These are phyloP conservation scores for Thyatira batis DNA, from an alignment of 2,888 invertebrate species.

Conservation along the genomic window DNA sequence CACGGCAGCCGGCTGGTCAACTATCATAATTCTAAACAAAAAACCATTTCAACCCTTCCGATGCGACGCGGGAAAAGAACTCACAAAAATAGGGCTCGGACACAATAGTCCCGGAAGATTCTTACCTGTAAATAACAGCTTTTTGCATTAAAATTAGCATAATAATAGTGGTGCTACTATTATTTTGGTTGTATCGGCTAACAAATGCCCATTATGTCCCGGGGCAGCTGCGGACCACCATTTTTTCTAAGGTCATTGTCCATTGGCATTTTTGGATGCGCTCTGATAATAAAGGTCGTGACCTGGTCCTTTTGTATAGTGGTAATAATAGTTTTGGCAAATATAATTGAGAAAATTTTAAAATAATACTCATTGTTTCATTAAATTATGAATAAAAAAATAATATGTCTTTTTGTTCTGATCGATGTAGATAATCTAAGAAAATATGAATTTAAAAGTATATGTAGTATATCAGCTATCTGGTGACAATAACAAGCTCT, in stretches of 20 bases:
- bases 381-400: too few species aligned
- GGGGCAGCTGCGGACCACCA: slow-evolving; percentile 69
- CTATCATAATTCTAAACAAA: slow-evolving; percentile 26
- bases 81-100: slow-evolving; percentile 57
- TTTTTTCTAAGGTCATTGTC: slow-evolving; percentile 68
- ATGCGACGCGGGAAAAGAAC: slow-evolving; percentile 34
- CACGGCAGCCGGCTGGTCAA: slow-evolving; percentile 57
- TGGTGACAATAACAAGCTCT: too few species aligned
- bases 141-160: slow-evolving; percentile 67
- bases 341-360: too few species aligned
- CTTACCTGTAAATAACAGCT: slow-evolving; percentile 74
- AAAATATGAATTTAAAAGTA: too few species aligned
- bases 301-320: slow-evolving; percentile 39
- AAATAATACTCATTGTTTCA: too few species aligned
- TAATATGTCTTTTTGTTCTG: too few species aligned
- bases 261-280: slow-evolving; percentile 61
- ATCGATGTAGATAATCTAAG: too few species aligned
- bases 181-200: slow-evolving; percentile 72
- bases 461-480: too few species aligned
- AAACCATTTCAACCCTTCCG: slow-evolving; percentile 61
- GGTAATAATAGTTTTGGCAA: background rate
- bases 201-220: slow-evolving; percentile 60
- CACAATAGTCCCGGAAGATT: slow-evolving; percentile 62
- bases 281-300: slow-evolving; percentile 54
- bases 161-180: slow-evolving; percentile 73